Evolutionary conservation across 2,888 invertebrate species (phyloP).

Genomic region (Drosophila bunnanda): DNA sequence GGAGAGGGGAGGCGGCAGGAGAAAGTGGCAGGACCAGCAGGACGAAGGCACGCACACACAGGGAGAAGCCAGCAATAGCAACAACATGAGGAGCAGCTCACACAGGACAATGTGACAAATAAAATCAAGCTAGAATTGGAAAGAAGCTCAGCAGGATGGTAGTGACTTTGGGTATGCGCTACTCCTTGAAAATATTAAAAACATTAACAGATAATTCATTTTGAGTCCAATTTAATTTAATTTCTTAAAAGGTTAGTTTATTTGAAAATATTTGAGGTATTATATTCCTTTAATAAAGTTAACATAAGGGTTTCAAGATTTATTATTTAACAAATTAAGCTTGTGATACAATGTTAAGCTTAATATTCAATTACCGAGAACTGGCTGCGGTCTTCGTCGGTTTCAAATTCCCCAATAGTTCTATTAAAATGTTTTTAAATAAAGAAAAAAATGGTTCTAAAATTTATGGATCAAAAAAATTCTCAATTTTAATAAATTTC

Average conservation of each 20-base stretch:
- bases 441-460: too few species aligned
- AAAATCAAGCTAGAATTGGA: slow-evolving; percentile 54
- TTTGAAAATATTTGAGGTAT: too few species aligned
- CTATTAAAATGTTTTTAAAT: too few species aligned
- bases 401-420: too few species aligned
- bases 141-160: slow-evolving; percentile 26
- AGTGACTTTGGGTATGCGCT: slow-evolving; percentile 43
- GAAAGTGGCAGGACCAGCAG: slow-evolving; percentile 14
- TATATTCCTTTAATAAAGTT: neutral
- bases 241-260: too few species aligned
- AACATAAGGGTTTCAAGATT: too few species aligned
- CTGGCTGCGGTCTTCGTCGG: too few species aligned
- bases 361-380: too few species aligned
- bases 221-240: neutral
- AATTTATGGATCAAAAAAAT: too few species aligned
- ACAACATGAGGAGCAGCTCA: slow-evolving; percentile 47
- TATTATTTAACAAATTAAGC: too few species aligned
- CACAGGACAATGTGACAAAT: slow-evolving; percentile 69
- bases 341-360: too few species aligned
- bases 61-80: slow-evolving; percentile 28
- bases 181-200: neutral
- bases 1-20: slow-evolving; percentile 1
- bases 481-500: too few species aligned
- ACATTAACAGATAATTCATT: neutral
- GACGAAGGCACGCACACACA: slow-evolving; percentile 36